These are phyloP conservation scores for Nasua narica DNA, from an alignment of 2,797 vertebrate species.

Conservation along the genomic window DNA sequence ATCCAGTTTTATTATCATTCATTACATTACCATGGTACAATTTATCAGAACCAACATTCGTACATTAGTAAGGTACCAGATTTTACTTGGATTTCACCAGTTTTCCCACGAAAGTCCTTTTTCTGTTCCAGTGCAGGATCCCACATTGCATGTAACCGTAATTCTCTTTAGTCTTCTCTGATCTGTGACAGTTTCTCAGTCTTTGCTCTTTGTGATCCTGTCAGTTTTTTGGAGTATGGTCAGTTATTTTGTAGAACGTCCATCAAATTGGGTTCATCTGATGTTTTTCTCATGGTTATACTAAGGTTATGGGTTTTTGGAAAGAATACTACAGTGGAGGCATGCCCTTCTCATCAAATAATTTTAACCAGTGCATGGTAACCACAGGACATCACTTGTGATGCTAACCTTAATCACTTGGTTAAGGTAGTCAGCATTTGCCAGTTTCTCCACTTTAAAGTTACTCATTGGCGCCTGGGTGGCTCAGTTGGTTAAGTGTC, in stretches of 20 bases:
- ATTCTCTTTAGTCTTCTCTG: not conserved
- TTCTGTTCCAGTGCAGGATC: not conserved
- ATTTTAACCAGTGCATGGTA: not conserved
- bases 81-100: not conserved
- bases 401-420: not conserved
- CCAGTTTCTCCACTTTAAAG: not conserved
- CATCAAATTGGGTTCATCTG: not conserved
- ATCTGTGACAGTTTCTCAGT: not conserved
- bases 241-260: not conserved
- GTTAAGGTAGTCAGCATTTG: not conserved
- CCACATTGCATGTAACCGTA: not conserved
- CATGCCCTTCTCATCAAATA: not conserved
- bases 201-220: not conserved
- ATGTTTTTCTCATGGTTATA: not conserved
- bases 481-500: no score
- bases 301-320: not conserved
- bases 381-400: not conserved
- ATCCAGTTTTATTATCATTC: not conserved
- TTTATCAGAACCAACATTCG: not conserved
- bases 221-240: not conserved
- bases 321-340: not conserved
- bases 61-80: not conserved
- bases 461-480: not conserved
- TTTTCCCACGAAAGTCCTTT: not conserved
- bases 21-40: not conserved